Conservation (phyloP, 2,113 vertebrate species). For the Anarhynchus alexandrinus region DNA sequence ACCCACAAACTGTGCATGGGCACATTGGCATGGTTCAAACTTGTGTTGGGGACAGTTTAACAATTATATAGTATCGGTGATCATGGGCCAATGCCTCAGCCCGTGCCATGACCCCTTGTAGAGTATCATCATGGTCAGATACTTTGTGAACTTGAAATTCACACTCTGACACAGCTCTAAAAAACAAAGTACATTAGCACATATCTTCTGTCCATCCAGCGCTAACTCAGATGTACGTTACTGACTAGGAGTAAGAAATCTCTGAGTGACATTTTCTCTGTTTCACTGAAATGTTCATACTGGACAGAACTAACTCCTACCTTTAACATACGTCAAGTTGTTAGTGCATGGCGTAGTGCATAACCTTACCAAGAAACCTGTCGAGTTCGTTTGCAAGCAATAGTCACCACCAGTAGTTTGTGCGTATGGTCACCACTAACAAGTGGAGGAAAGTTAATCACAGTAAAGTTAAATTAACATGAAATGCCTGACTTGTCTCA, state of each 20-base stretch:
- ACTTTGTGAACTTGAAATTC: background rate
- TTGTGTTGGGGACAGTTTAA: background rate
- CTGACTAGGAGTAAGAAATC: background rate
- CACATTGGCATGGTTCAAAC: background rate
- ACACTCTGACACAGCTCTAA: background rate
- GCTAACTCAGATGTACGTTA: rapidly evolving
- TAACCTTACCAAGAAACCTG: background rate
- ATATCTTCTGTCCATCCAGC: background rate
- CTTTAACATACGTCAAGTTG: background rate
- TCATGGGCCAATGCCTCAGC: background rate
- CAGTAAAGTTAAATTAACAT: constrained; percentile 7
- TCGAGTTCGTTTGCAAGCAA: background rate
- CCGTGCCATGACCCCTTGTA: background rate
- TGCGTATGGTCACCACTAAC: background rate
- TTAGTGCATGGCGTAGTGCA: rapidly evolving
- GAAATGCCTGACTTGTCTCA: constrained; percentile 36
- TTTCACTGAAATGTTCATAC: background rate
- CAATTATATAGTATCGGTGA: background rate
- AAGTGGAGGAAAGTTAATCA: background rate
- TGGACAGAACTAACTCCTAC: background rate
- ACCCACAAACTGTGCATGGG: background rate
- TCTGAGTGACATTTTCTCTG: background rate
- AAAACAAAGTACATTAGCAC: background rate
- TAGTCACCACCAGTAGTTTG: background rate
- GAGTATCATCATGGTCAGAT: background rate